A percentile compares a stretch with the other conserved stretches of the same genome.
These are phyloP conservation scores for Philaenus spumarius DNA, from an alignment of 1,140 invertebrate genomes.

Conservation along the genomic window DNA sequence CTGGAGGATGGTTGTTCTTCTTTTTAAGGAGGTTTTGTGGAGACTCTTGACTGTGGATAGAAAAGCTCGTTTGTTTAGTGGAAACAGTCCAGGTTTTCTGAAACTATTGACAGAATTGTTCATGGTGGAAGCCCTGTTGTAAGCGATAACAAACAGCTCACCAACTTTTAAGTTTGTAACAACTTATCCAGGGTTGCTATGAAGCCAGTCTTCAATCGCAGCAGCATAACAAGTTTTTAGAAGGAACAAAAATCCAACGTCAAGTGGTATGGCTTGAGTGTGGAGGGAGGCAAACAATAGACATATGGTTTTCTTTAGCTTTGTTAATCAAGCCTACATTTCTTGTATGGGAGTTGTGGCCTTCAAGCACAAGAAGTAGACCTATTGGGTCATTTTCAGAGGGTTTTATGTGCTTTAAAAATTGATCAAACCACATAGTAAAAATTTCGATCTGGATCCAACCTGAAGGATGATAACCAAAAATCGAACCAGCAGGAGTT, in stretches of 20 bases:
- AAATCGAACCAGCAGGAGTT: slow-evolving; percentile 27
- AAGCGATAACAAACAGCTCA: neutral
- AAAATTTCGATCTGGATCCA: slow-evolving; percentile 33
- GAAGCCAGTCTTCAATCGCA: neutral
- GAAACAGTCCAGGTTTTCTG: no score
- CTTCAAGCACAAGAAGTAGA: slow-evolving; percentile 21
- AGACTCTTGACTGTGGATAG: no score
- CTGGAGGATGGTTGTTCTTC: no score
- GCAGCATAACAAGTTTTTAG: neutral
- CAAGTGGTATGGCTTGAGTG: neutral
- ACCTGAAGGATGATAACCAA: slow-evolving; percentile 26
- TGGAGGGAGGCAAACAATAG: neutral
- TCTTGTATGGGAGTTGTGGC: no score
- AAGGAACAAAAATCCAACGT: neutral
- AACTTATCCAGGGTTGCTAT: neutral
- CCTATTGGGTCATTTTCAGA: slow-evolving; percentile 14
- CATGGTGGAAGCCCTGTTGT: neutral
- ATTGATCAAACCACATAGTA: slow-evolving; percentile 24
- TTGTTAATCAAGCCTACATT: slow-evolving; percentile 19
- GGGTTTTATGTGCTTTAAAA: slow-evolving; percentile 19
- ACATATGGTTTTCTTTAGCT: neutral
- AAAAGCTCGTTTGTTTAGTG: no score
- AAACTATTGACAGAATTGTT: no score
- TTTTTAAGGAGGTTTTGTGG: no score
- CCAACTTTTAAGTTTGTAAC: no score